Conservation (phyloP, 2,113 vertebrate species). For the Cebidichthys violaceus region DNA sequence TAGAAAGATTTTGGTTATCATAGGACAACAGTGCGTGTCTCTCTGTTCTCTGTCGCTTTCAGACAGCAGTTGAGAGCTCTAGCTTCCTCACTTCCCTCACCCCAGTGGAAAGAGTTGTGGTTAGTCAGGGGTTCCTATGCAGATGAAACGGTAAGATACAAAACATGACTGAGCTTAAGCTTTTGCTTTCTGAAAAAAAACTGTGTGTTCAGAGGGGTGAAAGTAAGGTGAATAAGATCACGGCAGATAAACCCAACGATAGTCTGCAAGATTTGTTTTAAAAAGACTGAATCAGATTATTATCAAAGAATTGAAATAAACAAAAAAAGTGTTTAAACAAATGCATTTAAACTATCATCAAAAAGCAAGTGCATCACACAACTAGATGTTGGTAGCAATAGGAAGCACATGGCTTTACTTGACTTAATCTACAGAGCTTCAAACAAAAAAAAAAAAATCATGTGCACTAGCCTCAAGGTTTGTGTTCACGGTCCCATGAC, state of each 20-base stretch:
- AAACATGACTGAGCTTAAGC: slow-evolving; percentile 53
- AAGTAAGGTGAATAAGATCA: slow-evolving; percentile 2
- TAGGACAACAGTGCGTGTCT: neutral
- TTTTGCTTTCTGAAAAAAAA: slow-evolving; percentile 16
- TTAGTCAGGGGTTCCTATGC: slow-evolving; percentile 81
- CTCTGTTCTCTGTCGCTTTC: slow-evolving; percentile 23
- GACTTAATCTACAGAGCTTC: slow-evolving; percentile 8
- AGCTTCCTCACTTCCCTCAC: slow-evolving; percentile 67
- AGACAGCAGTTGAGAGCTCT: slow-evolving; percentile 10
- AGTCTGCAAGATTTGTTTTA: neutral
- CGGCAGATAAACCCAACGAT: neutral
- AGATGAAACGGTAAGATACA: slow-evolving; percentile 74
- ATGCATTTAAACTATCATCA: neutral
- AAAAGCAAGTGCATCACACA: neutral
- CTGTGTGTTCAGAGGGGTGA: slow-evolving; percentile 11
- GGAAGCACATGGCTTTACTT: neutral
- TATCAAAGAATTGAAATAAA: neutral
- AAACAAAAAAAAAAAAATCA: slow-evolving; percentile 12
- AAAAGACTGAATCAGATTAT: neutral
- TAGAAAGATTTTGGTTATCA: neutral
- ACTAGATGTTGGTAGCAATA: neutral
- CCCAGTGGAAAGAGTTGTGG: slow-evolving; percentile 85
- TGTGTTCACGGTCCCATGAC: slow-evolving; percentile 32
- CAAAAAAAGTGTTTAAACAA: neutral
- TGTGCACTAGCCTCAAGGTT: slow-evolving; percentile 16